Percentiles rank a stretch among this genome's conserved stretches.
These are phyloP conservation scores for Drosophila mettleri DNA, from an alignment of 2,888 invertebrate genomes.

Conservation along the genomic window DNA sequence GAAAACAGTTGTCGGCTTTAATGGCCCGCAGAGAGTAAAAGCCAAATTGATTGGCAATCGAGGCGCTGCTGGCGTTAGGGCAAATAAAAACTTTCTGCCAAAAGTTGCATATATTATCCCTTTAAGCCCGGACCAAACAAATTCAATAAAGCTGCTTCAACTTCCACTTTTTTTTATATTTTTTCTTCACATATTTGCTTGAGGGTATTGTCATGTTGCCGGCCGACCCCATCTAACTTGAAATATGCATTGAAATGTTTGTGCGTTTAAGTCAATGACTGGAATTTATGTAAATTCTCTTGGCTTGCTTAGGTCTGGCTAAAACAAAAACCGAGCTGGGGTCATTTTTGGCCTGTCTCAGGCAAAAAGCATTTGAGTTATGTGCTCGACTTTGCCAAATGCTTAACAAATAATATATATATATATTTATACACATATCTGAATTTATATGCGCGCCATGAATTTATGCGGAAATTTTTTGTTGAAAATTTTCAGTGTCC, in stretches of 20 bases:
- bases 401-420: conserved; percentile 3
- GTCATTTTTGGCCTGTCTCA: conserved; percentile 16
- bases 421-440: not conserved
- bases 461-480: conserved; percentile 50
- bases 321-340: conserved; percentile 20
- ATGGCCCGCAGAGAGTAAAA: conserved; percentile 53
- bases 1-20: conserved; percentile 40
- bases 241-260: conserved; percentile 66
- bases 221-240: not conserved
- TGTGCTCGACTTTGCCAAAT: conserved; percentile 41
- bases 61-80: conserved; percentile 43
- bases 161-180: not conserved
- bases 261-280: conserved; percentile 68
- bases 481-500: conserved; percentile 11
- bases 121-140: conserved; percentile 45
- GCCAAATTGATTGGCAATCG: conserved; percentile 75
- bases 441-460: conserved; percentile 48
- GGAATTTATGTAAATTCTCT: conserved; percentile 72
- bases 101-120: conserved; percentile 71
- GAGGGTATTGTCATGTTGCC: conserved; percentile 8
- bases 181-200: conserved; percentile 21
- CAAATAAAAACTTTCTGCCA: conserved; percentile 15
- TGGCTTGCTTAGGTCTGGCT: conserved; percentile 15
- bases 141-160: conserved; percentile 58
- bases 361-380: conserved; percentile 54